Evolutionary conservation across 1,140 invertebrate species (phyloP).

Genomic region (Caenorhabditis elegans): DNA sequence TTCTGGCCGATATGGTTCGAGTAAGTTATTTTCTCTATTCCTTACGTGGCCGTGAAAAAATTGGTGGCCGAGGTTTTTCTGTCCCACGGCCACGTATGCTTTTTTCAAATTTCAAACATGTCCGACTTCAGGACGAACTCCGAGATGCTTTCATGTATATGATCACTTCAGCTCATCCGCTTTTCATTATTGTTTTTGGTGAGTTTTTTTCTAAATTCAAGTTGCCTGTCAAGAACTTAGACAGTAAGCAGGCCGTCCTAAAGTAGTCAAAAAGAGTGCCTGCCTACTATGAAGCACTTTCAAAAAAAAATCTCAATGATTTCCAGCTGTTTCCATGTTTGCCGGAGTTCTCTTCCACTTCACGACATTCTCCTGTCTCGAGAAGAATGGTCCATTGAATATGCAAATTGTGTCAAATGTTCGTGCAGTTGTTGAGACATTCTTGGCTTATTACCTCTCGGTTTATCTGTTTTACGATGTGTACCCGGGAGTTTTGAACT

Average conservation of each 20-base stretch:
- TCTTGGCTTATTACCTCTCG: conserved; percentile 69
- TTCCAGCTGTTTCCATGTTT: not conserved
- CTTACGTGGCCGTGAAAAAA: too few species aligned
- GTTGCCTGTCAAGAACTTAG: conserved; percentile 69
- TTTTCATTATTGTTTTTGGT: conserved; percentile 67
- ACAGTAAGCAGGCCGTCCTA: not conserved
- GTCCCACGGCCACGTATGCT: too few species aligned
- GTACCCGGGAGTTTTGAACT: conserved; percentile 42
- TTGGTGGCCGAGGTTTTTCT: too few species aligned
- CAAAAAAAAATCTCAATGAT: not conserved
- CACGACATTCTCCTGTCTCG: conserved; percentile 39
- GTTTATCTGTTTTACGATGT: conserved; percentile 53
- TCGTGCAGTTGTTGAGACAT: conserved; percentile 66
- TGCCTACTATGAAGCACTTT: not conserved
- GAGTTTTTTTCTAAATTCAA: conserved; percentile 58
- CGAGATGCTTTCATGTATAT: conserved; percentile 54
- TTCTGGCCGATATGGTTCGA: conserved; percentile 49
- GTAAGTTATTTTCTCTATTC: not conserved
- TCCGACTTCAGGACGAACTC: conserved; percentile 50
- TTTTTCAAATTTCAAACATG: not conserved
- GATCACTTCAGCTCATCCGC: conserved; percentile 45
- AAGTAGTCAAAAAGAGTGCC: too few species aligned
- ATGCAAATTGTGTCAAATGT: conserved; percentile 40
- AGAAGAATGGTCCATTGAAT: conserved; percentile 36
- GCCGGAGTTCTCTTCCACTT: conserved; percentile 30